A percentile compares a stretch with the other conserved stretches of the same genome.
These are phyloP conservation scores for Syndactyla subalaris DNA, from an alignment of 2,797 vertebrate genomes.

Conservation along the genomic window DNA sequence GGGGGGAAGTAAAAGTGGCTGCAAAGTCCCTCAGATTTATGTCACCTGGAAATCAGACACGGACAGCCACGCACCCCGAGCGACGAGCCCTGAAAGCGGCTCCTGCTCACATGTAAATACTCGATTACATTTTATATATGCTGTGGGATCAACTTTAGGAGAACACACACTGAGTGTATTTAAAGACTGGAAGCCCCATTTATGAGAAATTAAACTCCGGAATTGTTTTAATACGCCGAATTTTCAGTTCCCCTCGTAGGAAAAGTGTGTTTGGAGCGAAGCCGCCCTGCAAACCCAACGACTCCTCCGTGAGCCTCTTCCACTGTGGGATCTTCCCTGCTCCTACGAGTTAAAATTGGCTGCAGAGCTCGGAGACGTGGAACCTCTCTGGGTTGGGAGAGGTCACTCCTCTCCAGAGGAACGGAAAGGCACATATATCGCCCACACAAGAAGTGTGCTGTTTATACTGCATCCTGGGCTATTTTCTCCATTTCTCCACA, in stretches of 20 bases:
- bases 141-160: not conserved
- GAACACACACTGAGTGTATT: not conserved
- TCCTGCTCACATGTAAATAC: not conserved
- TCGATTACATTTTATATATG: not conserved
- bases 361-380: not conserved
- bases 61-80: not conserved
- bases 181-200: not conserved
- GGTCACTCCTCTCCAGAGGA: slow-evolving; percentile 25
- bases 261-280: not conserved
- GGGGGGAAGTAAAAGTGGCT: not conserved
- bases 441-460: slow-evolving; percentile 23
- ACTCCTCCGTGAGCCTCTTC: not conserved
- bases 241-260: not conserved
- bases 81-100: not conserved
- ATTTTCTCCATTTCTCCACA: not conserved
- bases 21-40: not conserved
- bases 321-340: not conserved
- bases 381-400: not conserved
- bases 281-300: not conserved
- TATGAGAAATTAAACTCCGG: slow-evolving; percentile 1
- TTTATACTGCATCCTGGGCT: slow-evolving; percentile 9
- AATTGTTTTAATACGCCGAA: not conserved
- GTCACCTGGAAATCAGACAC: not conserved
- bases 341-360: not conserved
- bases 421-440: slow-evolving; percentile 20